phyloP scores from a whole-genome alignment of 2,888 invertebrate species.

The Agapostemon virescens region DNA sequence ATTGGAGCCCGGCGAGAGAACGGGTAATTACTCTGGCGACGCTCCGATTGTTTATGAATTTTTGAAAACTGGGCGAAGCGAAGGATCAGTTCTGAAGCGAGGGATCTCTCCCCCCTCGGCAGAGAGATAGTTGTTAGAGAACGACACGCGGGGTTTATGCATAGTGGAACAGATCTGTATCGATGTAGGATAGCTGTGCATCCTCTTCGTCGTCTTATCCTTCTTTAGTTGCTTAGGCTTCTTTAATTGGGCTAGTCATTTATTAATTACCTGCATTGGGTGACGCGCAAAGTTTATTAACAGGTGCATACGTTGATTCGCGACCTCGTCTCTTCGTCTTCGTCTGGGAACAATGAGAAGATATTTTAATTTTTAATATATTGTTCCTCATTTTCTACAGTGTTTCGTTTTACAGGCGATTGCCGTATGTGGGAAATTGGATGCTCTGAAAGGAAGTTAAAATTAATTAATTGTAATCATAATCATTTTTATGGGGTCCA shows the following conservation, averaged over 20 bases:
- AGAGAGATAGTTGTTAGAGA: not conserved
- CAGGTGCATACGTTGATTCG: too few relatives aligned
- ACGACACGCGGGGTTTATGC: not conserved
- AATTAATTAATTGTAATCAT: too few relatives aligned
- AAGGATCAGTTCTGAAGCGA: not conserved
- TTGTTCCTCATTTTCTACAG: too few relatives aligned
- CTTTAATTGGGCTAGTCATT: not conserved
- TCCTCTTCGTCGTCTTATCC: not conserved
- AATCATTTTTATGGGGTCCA: too few relatives aligned
- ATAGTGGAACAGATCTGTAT: not conserved
- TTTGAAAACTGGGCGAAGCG: not conserved
- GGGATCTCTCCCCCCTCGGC: too few relatives aligned
- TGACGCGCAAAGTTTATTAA: too few relatives aligned
- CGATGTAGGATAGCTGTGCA: not conserved
- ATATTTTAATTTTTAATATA: too few relatives aligned
- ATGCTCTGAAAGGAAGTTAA: too few relatives aligned
- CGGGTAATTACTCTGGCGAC: constrained; percentile 25
- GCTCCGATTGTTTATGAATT: constrained; percentile 16
- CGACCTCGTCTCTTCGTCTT: too few relatives aligned
- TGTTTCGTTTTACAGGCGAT: too few relatives aligned
- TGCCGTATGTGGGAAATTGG: too few relatives aligned
- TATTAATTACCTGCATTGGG: not conserved
- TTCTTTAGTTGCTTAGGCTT: not conserved
- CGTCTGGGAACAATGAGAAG: too few relatives aligned
- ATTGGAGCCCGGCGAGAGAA: constrained; percentile 9